Evolutionary conservation across 2,888 invertebrate genomes (phyloP).

Genomic region (Chorisops tibialis): DNA sequence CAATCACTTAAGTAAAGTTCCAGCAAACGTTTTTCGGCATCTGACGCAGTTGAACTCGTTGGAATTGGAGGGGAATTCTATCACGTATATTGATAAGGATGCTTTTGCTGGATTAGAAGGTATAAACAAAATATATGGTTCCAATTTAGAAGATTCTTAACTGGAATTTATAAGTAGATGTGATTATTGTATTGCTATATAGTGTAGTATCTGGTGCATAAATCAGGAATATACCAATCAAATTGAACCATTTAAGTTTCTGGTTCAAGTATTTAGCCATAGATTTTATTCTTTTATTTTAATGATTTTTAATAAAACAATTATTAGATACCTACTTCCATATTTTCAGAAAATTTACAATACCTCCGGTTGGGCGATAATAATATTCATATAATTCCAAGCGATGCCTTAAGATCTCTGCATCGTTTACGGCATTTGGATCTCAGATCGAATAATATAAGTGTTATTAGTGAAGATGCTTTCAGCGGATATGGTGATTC

Average conservation of each 20-base stretch:
- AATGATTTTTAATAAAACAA: too few relatives aligned
- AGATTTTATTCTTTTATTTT: neutral
- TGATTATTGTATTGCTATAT: too few relatives aligned
- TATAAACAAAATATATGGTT: too few relatives aligned
- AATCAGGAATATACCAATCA: neutral
- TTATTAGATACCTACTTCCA: too few relatives aligned
- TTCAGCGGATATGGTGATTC: constrained; percentile 87
- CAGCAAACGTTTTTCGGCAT: constrained; percentile 78
- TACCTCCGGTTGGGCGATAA: constrained; percentile 87
- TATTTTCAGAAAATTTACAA: constrained; percentile 77
- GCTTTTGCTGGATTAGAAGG: constrained; percentile 87
- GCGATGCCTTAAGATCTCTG: constrained; percentile 75
- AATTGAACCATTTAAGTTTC: neutral
- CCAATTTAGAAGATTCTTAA: too few relatives aligned
- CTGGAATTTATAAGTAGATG: too few relatives aligned
- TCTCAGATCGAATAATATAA: constrained; percentile 83
- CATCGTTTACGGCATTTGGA: constrained; percentile 86
- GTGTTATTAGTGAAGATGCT: constrained; percentile 76
- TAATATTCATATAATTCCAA: constrained; percentile 79
- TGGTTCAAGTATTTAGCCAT: neutral
- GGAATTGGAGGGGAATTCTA: constrained; percentile 83
- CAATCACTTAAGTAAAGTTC: constrained; percentile 75
- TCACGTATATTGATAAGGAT: constrained; percentile 74
- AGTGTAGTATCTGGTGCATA: too few relatives aligned
- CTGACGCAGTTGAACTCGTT: constrained; percentile 77